Conservation (phyloP, 2,797 vertebrate species). For the Zalophus californianus region DNA sequence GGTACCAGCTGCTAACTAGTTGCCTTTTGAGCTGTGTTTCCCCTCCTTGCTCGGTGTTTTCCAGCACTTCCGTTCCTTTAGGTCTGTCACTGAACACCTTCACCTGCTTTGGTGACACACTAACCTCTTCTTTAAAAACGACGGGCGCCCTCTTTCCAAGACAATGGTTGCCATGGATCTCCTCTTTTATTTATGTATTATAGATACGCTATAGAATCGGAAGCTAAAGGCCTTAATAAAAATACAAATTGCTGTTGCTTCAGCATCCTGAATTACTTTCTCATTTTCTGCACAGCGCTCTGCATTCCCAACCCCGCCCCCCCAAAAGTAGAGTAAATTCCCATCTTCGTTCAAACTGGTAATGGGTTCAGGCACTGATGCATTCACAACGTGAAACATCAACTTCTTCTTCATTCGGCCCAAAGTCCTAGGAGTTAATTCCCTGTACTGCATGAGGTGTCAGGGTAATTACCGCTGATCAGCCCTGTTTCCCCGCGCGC, state of each 20-base stretch:
- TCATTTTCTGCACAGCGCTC: constrained; percentile 80
- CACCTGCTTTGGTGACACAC: constrained; percentile 72
- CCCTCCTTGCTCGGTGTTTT: constrained; percentile 84
- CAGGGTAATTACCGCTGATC: constrained; percentile 88
- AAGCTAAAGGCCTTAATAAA: constrained; percentile 71
- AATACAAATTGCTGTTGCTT: constrained; percentile 65
- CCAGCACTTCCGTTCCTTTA: constrained; percentile 83
- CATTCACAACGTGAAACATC: constrained; percentile 87
- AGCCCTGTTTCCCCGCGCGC: constrained; percentile 85
- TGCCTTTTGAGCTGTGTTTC: constrained; percentile 91
- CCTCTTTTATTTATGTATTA: constrained; percentile 76
- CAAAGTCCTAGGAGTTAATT: constrained; percentile 89
- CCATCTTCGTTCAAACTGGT: constrained; percentile 84
- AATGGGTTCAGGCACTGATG: constrained; percentile 88
- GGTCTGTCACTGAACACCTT: constrained; percentile 78
- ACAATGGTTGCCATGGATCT: constrained; percentile 65
- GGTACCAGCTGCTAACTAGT: constrained; percentile 94
- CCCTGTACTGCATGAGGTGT: constrained; percentile 88
- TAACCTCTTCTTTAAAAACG: constrained; percentile 68
- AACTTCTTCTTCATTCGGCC: constrained; percentile 86
- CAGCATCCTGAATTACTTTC: constrained; percentile 72
- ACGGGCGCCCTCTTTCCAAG: constrained; percentile 64
- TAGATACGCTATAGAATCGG: constrained; percentile 56
- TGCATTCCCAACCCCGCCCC: constrained; percentile 67
- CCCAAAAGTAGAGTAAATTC: constrained; percentile 81